These are phyloP conservation scores for Drosophila recens DNA, from an alignment of 2,888 invertebrate species.

Conservation along the genomic window DNA sequence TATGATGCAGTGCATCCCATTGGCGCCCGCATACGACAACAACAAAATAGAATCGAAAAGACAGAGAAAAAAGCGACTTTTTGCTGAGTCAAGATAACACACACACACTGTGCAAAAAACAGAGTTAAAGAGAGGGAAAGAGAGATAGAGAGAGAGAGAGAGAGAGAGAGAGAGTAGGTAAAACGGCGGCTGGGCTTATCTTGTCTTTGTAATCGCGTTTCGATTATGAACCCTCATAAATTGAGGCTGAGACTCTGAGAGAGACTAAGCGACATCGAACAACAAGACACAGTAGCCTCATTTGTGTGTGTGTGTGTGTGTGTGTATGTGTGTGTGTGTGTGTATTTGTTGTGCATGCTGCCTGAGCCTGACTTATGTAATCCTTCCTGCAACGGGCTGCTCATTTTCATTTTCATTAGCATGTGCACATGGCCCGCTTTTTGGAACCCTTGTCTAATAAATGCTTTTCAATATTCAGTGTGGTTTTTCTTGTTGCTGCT, in stretches of 20 bases:
- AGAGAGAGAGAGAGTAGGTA: conserved; percentile 36
- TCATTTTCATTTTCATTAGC: conserved; percentile 64
- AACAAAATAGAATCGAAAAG: conserved; percentile 2
- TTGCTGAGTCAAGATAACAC: conserved; percentile 71
- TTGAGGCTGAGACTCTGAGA: conserved; percentile 17
- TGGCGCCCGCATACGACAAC: conserved; percentile 64
- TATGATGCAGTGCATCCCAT: conserved; percentile 13
- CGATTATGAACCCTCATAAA: conserved; percentile 78
- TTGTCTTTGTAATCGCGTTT: conserved; percentile 71
- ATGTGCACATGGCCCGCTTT: conserved; percentile 39
- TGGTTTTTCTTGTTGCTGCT: conserved; percentile 41
- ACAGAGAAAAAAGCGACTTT: conserved; percentile 41
- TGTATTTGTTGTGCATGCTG: conserved; percentile 6
- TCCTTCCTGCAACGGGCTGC: conserved; percentile 46
- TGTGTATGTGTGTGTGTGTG: conserved; percentile 5
- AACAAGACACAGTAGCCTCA: conserved; percentile 23
- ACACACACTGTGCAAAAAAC: conserved; percentile 12
- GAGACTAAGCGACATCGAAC: conserved; percentile 18
- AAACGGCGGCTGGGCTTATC: conserved; percentile 54
- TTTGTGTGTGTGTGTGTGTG: conserved; percentile 4
- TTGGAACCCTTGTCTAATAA: conserved; percentile 57
- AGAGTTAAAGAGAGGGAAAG: not conserved
- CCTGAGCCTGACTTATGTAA: conserved; percentile 56
- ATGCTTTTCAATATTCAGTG: conserved; percentile 77
- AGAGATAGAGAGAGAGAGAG: not conserved